These are phyloP conservation scores for Drosophila hamatofila DNA, from an alignment of 2,888 invertebrate genomes.

Conservation along the genomic window DNA sequence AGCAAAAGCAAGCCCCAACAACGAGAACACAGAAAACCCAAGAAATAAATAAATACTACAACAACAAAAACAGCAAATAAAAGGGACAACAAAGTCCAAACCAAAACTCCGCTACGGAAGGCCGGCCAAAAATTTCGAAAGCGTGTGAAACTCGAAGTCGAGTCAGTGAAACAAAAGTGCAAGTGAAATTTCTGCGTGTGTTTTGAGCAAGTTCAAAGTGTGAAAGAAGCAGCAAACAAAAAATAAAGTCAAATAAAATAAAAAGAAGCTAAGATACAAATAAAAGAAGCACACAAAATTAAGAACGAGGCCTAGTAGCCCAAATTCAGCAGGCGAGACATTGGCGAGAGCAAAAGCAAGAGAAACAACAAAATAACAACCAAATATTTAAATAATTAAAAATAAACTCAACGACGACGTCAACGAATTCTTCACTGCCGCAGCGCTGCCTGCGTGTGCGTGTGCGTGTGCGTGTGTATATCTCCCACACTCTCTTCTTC, in stretches of 20 bases:
- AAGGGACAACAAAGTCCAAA: constrained; percentile 25
- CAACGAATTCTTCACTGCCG: constrained; percentile 57
- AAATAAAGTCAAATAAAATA: neutral
- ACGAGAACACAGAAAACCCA: constrained; percentile 12
- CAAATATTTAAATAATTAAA: constrained; percentile 78
- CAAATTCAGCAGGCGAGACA: constrained; percentile 67
- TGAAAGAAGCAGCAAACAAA: neutral
- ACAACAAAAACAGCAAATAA: neutral
- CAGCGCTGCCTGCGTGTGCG: constrained; percentile 31
- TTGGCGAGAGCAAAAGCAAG: constrained; percentile 39
- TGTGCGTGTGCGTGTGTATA: constrained; percentile 4
- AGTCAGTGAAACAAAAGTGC: constrained; percentile 67
- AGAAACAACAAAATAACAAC: constrained; percentile 23
- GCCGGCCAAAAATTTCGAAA: constrained; percentile 31
- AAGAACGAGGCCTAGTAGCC: constrained; percentile 81
- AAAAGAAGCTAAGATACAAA: constrained; percentile 17
- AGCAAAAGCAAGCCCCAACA: constrained; percentile 26
- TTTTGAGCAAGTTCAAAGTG: constrained; percentile 46
- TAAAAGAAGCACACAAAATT: constrained; percentile 57
- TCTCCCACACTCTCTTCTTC: neutral
- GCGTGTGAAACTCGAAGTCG: constrained; percentile 44
- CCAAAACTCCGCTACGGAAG: constrained; percentile 19
- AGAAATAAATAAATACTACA: constrained; percentile 4
- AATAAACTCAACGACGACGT: constrained; percentile 72
- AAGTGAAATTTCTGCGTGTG: constrained; percentile 56